These are phyloP conservation scores for Pseudochirops corinnae DNA, from an alignment of 2,797 vertebrate species.

Conservation along the genomic window DNA sequence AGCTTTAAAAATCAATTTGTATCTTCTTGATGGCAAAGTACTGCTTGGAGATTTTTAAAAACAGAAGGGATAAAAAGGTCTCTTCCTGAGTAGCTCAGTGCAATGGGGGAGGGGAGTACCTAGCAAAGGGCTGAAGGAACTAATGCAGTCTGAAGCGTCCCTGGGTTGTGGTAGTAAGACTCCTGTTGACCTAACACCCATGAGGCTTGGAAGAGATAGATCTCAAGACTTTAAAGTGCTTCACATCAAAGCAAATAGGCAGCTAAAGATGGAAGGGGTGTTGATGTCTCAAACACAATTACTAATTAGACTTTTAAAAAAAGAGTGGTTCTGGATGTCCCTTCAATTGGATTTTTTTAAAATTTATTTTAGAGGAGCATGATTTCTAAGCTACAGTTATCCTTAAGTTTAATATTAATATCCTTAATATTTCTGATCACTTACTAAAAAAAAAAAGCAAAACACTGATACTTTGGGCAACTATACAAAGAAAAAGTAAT, in stretches of 20 bases:
- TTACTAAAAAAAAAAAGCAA: constrained; percentile 25
- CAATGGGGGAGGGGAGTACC: neutral
- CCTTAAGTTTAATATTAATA: neutral
- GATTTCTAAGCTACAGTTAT: constrained; percentile 13
- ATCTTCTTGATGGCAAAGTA: constrained; percentile 48
- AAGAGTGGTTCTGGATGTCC: neutral
- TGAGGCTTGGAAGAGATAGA: constrained; percentile 3
- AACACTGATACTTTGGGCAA: neutral
- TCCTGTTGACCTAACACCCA: neutral
- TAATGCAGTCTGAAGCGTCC: constrained; percentile 17
- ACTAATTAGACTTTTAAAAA: neutral
- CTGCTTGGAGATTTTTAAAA: constrained; percentile 38
- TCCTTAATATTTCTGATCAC: neutral
- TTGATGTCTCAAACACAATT: neutral
- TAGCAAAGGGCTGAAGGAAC: constrained; percentile 7
- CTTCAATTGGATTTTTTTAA: neutral
- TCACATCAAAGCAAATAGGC: constrained; percentile 44
- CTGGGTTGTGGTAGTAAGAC: neutral
- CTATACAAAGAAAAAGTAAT: neutral
- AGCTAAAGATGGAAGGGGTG: neutral
- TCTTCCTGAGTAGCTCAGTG: constrained; percentile 11
- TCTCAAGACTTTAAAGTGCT: neutral
- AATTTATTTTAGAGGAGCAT: neutral
- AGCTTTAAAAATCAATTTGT: constrained; percentile 65
- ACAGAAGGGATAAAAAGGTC: constrained; percentile 23